Conservation (phyloP, 1,140 invertebrate genomes). For the Phymorhynchus buccinoides region DNA sequence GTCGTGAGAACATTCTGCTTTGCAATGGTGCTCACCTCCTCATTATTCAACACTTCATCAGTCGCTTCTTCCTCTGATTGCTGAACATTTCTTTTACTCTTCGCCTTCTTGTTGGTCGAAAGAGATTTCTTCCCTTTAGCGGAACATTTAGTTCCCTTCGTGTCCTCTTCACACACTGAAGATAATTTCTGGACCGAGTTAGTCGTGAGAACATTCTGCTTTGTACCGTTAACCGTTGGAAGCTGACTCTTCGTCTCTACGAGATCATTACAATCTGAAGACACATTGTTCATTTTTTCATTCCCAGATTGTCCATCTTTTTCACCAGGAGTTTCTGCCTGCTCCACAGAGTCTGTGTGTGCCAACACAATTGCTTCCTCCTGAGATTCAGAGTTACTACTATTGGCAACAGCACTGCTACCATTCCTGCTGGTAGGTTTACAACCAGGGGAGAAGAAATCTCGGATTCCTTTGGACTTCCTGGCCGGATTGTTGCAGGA, state of each 20-base stretch:
- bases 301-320: no score
- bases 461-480: slow-evolving; percentile 14
- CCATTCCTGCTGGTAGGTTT: background rate
- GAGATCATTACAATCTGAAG: background rate
- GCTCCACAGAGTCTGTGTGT: background rate
- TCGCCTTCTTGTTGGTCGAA: background rate
- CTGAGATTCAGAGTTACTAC: background rate
- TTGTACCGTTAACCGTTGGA: background rate
- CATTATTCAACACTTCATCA: background rate
- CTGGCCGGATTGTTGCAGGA: background rate
- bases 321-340: background rate
- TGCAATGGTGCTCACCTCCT: background rate
- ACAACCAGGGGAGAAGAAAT: slow-evolving; percentile 9
- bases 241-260: no score
- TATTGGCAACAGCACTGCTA: background rate
- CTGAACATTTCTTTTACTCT: background rate
- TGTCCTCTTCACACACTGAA: background rate
- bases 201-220: background rate
- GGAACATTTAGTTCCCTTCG: background rate
- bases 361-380: background rate
- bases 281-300: background rate
- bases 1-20: background rate
- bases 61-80: no score
- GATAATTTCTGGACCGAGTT: background rate
- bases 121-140: background rate